phyloP scores from a whole-genome alignment of 2,888 invertebrate genomes.

The Synanthedon myopaeformis region DNA sequence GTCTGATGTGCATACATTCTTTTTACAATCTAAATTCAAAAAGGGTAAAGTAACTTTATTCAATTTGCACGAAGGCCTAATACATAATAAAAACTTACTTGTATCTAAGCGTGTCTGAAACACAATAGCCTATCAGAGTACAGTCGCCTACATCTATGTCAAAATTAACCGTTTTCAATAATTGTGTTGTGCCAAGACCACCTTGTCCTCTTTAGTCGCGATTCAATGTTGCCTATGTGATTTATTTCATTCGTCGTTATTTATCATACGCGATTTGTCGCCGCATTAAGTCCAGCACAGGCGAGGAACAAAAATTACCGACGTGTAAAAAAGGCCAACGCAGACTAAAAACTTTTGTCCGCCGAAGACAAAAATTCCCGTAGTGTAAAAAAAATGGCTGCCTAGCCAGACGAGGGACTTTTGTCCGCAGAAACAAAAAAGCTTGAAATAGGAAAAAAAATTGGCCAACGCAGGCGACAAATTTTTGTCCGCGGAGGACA shows the following conservation, averaged over 20 bases:
- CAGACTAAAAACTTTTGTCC: too few relatives aligned
- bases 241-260: conserved; percentile 31
- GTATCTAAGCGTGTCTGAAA: conserved; percentile 9
- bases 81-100: conserved; percentile 16
- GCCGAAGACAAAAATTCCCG: too few relatives aligned
- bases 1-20: too few relatives aligned
- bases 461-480: too few relatives aligned
- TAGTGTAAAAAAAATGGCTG: too few relatives aligned
- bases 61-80: not conserved
- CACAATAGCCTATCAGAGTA: conserved; percentile 37
- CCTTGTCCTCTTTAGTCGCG: conserved; percentile 33
- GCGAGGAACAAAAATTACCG: too few relatives aligned
- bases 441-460: too few relatives aligned
- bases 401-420: too few relatives aligned
- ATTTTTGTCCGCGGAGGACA: too few relatives aligned
- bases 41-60: not conserved
- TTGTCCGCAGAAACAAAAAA: too few relatives aligned
- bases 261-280: conserved; percentile 12
- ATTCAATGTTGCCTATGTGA: conserved; percentile 28
- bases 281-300: conserved; percentile 3
- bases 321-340: too few relatives aligned
- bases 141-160: conserved; percentile 12
- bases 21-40: too few relatives aligned
- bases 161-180: conserved; percentile 23
- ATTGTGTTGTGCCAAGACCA: conserved; percentile 9